These are phyloP conservation scores for Drosophila barbarae DNA, from an alignment of 2,888 invertebrate genomes.

Conservation along the genomic window DNA sequence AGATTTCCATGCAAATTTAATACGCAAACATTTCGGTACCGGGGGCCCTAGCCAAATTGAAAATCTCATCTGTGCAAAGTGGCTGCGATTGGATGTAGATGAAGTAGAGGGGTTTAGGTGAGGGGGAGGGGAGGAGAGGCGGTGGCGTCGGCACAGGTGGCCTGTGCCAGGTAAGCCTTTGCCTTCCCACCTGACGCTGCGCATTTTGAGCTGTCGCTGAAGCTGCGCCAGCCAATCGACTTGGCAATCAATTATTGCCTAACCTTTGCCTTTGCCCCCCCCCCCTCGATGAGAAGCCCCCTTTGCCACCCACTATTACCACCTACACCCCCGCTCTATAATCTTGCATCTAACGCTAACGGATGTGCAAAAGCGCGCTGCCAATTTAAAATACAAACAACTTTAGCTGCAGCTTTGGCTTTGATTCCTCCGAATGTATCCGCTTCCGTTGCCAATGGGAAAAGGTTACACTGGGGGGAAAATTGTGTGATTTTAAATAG, in stretches of 20 bases:
- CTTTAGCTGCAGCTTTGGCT: conserved; percentile 48
- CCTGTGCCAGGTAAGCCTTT: conserved; percentile 20
- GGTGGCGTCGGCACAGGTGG: conserved; percentile 13
- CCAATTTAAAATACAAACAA: conserved; percentile 74
- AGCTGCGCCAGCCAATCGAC: conserved; percentile 66
- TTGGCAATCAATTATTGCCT: conserved; percentile 74
- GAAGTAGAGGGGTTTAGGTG: neutral
- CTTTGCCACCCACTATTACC: conserved; percentile 31
- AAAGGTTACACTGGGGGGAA: conserved; percentile 1
- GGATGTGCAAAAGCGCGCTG: conserved; percentile 74
- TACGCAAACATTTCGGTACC: conserved; percentile 77
- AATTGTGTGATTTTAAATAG: too few relatives aligned
- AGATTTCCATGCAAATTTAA: conserved; percentile 80
- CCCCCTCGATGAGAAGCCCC: conserved; percentile 25
- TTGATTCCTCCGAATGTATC: conserved; percentile 59
- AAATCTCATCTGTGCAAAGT: conserved; percentile 78
- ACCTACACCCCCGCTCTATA: conserved; percentile 3
- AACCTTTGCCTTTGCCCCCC: too few relatives aligned
- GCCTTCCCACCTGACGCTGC: conserved; percentile 45
- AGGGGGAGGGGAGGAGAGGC: neutral
- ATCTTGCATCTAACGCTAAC: conserved; percentile 44
- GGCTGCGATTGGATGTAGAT: conserved; percentile 33
- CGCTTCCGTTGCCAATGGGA: conserved; percentile 56
- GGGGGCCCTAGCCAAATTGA: conserved; percentile 77
- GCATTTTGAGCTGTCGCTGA: conserved; percentile 61